A percentile compares a stretch with the other conserved stretches of the same genome.
phyloP scores from a whole-genome alignment of 2,797 vertebrate genomes.

The Enteromius treurensis region DNA sequence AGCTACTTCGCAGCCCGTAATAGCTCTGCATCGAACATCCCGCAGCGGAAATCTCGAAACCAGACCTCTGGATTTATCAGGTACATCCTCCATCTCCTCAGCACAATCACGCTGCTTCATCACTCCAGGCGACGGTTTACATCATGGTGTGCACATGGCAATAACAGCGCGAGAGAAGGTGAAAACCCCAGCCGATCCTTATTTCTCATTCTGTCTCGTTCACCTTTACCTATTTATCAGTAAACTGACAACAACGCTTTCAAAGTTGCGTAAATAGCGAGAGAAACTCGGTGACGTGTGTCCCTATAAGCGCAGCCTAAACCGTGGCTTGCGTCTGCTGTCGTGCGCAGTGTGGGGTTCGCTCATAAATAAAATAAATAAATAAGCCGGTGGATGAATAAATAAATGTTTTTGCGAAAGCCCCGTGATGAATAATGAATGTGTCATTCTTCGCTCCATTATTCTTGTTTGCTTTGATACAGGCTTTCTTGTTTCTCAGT shows the following conservation, averaged over 20 bases:
- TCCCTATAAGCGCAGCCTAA: constrained; percentile 41
- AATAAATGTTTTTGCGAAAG: constrained; percentile 68
- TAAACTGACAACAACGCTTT: constrained; percentile 25
- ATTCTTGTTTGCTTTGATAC: constrained; percentile 70
- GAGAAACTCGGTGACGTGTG: constrained; percentile 7
- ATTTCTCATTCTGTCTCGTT: constrained; percentile 32
- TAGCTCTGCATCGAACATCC: constrained; percentile 47
- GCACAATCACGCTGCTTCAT: constrained; percentile 34
- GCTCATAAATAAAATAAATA: constrained; percentile 63
- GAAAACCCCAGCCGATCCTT: constrained; percentile 40
- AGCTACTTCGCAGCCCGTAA: constrained; percentile 57
- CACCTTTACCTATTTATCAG: constrained; percentile 29
- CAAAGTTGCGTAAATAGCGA: constrained; percentile 11
- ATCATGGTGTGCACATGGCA: constrained; percentile 21
- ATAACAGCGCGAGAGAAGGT: constrained; percentile 37
- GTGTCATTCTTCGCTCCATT: constrained; percentile 69
- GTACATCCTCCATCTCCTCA: constrained; percentile 10
- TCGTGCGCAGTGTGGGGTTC: constrained; percentile 37
- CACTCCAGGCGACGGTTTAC: constrained; percentile 42
- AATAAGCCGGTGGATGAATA: constrained; percentile 59
- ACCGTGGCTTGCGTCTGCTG: constrained; percentile 33
- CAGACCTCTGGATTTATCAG: constrained; percentile 39
- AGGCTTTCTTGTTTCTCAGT: constrained; percentile 59
- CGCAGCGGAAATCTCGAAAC: constrained; percentile 47
- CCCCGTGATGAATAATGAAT: constrained; percentile 72